Evolutionary conservation across 2,888 invertebrate species (phyloP).

Genomic region (Parelbella ahira): DNA sequence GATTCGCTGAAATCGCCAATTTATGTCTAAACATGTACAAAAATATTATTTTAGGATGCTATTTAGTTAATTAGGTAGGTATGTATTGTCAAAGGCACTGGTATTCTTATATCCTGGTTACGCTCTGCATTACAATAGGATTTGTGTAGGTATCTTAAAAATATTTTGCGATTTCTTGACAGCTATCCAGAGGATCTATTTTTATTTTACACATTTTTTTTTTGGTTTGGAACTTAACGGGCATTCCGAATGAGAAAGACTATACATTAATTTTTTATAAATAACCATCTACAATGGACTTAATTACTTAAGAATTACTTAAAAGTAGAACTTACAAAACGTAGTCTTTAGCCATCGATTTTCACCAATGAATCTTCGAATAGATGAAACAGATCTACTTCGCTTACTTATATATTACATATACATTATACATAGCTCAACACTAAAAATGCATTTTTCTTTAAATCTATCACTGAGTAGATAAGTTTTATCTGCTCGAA

Average conservation of each 20-base stretch:
- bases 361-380: constrained; percentile 75
- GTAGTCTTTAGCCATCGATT: constrained; percentile 78
- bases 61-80: constrained; percentile 60
- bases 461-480: constrained; percentile 77
- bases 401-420: constrained; percentile 63
- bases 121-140: constrained; percentile 46
- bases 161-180: constrained; percentile 54
- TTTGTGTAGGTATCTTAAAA: constrained; percentile 37
- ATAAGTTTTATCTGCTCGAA: constrained; percentile 78
- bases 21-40: constrained; percentile 65
- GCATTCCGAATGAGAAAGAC: constrained; percentile 68
- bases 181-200: constrained; percentile 48
- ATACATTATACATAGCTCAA: constrained; percentile 68
- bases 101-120: constrained; percentile 62
- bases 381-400: constrained; percentile 79
- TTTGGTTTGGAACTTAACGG: constrained; percentile 71
- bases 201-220: constrained; percentile 37
- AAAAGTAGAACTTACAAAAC: constrained; percentile 62
- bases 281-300: constrained; percentile 72
- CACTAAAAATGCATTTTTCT: constrained; percentile 78
- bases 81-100: constrained; percentile 79
- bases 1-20: constrained; percentile 51
- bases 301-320: constrained; percentile 68
- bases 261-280: constrained; percentile 69
- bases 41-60: constrained; percentile 50